Evolutionary conservation across 2,113 vertebrate species (phyloP).

Genomic region (Limnothrissa miodon): DNA sequence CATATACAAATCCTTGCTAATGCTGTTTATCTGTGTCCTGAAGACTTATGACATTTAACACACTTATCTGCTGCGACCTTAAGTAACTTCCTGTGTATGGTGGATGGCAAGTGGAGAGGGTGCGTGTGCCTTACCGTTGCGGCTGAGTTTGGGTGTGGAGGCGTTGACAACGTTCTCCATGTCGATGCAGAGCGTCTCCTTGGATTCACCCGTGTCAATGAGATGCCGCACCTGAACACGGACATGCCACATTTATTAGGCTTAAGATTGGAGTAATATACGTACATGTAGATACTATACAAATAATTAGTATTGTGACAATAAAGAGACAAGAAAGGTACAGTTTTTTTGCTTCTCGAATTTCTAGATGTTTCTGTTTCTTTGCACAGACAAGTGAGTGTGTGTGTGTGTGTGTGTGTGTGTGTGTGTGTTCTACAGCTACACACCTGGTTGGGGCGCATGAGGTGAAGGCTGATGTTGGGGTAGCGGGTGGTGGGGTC

Average conservation of each 20-base stretch:
- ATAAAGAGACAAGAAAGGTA: too few species aligned
- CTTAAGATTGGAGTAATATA: background rate
- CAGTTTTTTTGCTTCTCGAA: background rate
- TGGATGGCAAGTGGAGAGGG: background rate
- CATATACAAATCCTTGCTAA: background rate
- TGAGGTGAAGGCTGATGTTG: slow-evolving; percentile 88
- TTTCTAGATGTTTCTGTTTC: background rate
- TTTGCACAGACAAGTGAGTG: background rate
- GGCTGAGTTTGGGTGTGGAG: slow-evolving; percentile 83
- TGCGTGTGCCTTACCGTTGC: slow-evolving; percentile 78
- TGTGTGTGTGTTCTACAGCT: background rate
- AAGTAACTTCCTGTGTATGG: background rate
- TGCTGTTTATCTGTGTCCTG: background rate
- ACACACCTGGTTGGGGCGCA: slow-evolving; percentile 89
- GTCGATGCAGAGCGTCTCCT: slow-evolving; percentile 80
- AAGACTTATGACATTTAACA: background rate
- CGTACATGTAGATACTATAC: too few species aligned
- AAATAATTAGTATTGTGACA: too few species aligned
- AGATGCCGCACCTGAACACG: slow-evolving; percentile 84
- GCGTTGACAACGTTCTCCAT: slow-evolving; percentile 88
- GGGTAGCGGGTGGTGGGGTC: slow-evolving; percentile 95
- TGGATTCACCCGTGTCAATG: slow-evolving; percentile 83
- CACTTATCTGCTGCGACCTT: background rate
- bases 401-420: too few species aligned
- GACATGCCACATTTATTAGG: background rate